Evolutionary conservation across 2,888 invertebrate genomes (phyloP).

Genomic region (Phaonia tiefii): DNA sequence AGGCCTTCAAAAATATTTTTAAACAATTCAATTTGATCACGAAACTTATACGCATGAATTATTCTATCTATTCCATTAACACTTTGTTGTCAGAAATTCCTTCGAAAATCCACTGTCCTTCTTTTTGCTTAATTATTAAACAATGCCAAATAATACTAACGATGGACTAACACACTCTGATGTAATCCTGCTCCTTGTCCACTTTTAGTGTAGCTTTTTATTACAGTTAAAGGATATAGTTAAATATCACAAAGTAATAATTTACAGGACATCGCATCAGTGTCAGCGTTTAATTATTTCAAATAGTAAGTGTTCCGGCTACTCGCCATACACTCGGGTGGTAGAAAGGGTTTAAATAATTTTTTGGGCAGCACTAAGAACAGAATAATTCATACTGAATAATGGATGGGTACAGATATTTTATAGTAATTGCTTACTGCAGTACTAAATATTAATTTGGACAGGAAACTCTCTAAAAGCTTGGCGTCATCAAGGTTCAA

Average conservation of each 20-base stretch:
- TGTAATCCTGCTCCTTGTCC: conserved; percentile 6
- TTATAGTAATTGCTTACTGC: background rate
- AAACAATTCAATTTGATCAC: no score
- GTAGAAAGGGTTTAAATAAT: no score
- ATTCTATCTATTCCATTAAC: no score
- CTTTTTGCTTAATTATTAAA: conserved; percentile 50
- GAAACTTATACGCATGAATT: no score
- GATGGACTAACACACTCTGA: conserved; percentile 29
- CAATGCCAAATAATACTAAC: conserved; percentile 48
- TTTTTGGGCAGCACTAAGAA: background rate
- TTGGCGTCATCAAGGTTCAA: no score
- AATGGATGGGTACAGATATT: background rate
- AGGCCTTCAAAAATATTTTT: no score
- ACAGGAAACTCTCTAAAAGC: no score
- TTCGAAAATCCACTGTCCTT: conserved; percentile 45
- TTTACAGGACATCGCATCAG: conserved; percentile 49
- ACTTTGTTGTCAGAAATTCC: no score
- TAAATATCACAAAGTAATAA: conserved; percentile 65
- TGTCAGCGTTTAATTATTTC: conserved; percentile 65
- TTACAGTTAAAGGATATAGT: conserved; percentile 55
- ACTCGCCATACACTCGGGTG: background rate
- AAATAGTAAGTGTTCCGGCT: conserved; percentile 45
- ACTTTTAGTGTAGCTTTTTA: background rate
- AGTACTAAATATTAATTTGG: background rate
- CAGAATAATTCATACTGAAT: background rate